Percentiles rank a stretch among this genome's conserved stretches.
Evolutionary conservation across 2,888 invertebrate species (phyloP).

Genomic region (Sphaerophoria rueppellii): DNA sequence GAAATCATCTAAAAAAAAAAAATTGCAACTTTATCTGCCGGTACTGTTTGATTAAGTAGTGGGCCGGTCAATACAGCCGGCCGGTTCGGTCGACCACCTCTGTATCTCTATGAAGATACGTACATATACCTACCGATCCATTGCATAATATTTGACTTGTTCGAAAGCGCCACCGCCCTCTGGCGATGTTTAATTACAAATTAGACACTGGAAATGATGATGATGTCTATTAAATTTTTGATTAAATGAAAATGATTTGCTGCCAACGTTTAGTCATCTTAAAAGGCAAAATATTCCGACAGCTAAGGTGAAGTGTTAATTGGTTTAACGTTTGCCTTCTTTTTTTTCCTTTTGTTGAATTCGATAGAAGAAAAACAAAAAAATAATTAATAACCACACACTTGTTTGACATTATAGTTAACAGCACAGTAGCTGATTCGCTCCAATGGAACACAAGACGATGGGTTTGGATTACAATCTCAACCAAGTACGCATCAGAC

Average conservation of each 20-base stretch:
- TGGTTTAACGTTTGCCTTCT: constrained; percentile 34
- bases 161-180: constrained; percentile 54
- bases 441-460: constrained; percentile 5
- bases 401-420: constrained; percentile 54
- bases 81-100: constrained; percentile 51
- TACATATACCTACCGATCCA: constrained; percentile 24
- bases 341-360: neutral
- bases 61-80: constrained; percentile 8
- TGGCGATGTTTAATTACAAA: neutral
- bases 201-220: neutral
- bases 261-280: constrained; percentile 35
- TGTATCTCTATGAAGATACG: constrained; percentile 12
- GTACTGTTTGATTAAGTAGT: constrained; percentile 1
- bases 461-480: constrained; percentile 36
- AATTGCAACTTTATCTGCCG: neutral
- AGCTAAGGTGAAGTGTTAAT: constrained; percentile 10
- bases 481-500: constrained; percentile 34
- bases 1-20: neutral
- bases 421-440: constrained; percentile 35
- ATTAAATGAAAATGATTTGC: constrained; percentile 26
- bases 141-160: constrained; percentile 53
- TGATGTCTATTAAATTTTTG: constrained; percentile 4
- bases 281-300: constrained; percentile 31
- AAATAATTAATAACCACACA: constrained; percentile 27
- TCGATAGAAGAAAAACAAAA: neutral